A percentile compares a stretch with the other conserved stretches of the same genome.
Conservation (phyloP, 2,113 vertebrate genomes). For the Stegastes partitus region DNA sequence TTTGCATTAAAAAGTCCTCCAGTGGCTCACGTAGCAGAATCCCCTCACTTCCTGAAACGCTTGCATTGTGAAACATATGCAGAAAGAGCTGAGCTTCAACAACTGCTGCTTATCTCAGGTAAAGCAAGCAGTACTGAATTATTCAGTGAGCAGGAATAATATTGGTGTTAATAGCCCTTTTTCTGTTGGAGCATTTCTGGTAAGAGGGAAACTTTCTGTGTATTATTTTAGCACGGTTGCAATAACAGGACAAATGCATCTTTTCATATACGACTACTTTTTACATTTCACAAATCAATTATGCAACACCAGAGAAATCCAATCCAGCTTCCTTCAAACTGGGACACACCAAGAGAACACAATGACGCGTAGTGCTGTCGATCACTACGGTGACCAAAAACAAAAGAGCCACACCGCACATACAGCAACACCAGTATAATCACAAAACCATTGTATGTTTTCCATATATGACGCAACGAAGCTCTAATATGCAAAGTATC, state of each 20-base stretch:
- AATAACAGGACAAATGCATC: background rate
- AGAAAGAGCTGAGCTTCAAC: slow-evolving; percentile 17
- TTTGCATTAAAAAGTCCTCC: slow-evolving; percentile 10
- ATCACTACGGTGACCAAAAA: slow-evolving; percentile 3
- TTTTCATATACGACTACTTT: no score
- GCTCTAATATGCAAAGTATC: background rate
- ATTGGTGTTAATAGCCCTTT: background rate
- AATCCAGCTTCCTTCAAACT: background rate
- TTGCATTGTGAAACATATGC: slow-evolving; percentile 30
- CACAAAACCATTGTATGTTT: background rate
- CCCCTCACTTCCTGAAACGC: background rate
- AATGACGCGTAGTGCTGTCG: background rate
- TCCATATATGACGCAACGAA: background rate
- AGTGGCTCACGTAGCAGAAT: background rate
- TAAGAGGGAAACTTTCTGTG: background rate
- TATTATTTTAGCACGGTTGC: background rate
- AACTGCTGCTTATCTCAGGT: background rate
- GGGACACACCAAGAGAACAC: background rate
- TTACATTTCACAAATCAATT: background rate
- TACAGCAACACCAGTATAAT: background rate
- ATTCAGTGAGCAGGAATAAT: background rate
- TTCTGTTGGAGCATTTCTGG: background rate
- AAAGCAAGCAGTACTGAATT: background rate
- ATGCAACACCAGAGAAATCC: background rate
- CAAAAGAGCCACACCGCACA: background rate